phyloP scores from a whole-genome alignment of 2,113 vertebrate species.

The Crotalus helleri region DNA sequence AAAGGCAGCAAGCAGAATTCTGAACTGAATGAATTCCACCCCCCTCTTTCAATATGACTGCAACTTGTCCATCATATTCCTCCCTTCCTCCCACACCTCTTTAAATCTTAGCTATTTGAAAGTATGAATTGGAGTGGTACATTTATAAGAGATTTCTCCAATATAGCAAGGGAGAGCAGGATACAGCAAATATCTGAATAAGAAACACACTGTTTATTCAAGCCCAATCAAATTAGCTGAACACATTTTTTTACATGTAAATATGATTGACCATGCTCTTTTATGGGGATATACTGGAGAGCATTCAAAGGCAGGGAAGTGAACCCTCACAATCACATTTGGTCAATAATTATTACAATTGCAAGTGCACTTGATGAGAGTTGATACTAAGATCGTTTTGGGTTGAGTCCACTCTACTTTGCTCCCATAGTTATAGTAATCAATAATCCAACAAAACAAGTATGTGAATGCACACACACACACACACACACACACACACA shows the following conservation, averaged over 20 bases:
- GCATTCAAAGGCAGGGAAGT: background rate
- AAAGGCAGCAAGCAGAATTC: background rate
- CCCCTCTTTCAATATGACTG: background rate
- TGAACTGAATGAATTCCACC: background rate
- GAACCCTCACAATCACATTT: background rate
- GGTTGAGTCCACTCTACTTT: background rate
- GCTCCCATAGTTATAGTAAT: background rate
- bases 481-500: too few species aligned
- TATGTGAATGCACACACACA: background rate
- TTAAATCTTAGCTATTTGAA: background rate
- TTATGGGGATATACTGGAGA: background rate
- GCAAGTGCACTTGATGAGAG: background rate
- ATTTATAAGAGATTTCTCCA: background rate
- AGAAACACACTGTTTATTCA: background rate
- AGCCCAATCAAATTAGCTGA: background rate
- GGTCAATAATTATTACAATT: background rate
- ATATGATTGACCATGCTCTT: background rate
- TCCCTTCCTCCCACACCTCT: background rate
- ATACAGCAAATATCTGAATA: background rate
- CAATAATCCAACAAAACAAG: background rate
- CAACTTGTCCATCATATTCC: background rate
- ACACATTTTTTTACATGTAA: background rate
- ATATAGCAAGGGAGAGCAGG: background rate
- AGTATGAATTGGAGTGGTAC: background rate
- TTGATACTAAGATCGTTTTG: background rate